Conservation (phyloP, 2,797 vertebrate species). For the Crocodylus rhombifer region DNA sequence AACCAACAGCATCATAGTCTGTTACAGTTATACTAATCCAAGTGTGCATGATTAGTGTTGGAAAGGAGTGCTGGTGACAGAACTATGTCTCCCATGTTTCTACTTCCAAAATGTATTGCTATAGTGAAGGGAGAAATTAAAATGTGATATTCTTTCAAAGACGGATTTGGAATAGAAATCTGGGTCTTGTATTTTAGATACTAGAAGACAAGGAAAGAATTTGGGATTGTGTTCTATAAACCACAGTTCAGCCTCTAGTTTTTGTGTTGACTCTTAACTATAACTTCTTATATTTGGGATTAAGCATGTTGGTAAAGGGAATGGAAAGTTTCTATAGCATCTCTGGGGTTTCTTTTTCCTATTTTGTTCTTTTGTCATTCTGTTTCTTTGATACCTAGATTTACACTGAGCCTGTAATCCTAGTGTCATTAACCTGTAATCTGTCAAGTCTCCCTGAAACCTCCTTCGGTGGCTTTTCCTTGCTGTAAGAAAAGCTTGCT, state of each 20-base stretch:
- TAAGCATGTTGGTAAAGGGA: not conserved
- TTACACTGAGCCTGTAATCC: not conserved
- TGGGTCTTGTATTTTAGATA: not conserved
- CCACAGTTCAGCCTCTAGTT: not conserved
- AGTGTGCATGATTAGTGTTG: not conserved
- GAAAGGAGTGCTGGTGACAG: not conserved
- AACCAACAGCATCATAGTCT: not conserved
- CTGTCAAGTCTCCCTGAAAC: not conserved
- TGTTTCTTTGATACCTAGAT: not conserved
- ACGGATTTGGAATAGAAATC: not conserved
- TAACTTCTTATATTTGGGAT: not conserved
- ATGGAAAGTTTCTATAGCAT: not conserved
- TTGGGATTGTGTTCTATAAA: not conserved
- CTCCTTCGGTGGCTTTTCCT: not conserved
- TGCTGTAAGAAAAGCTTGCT: not conserved
- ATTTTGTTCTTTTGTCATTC: not conserved
- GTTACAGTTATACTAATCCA: not conserved
- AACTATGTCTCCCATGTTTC: not conserved
- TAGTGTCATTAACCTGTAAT: not conserved
- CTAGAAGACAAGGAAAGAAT: not conserved
- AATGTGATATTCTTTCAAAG: not conserved
- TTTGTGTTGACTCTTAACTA: not conserved
- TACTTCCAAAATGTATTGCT: not conserved
- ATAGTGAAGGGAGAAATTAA: not conserved
- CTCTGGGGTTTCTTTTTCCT: not conserved